These are phyloP conservation scores for Hycleus cichorii DNA, from an alignment of 1,140 invertebrate species.

Conservation along the genomic window DNA sequence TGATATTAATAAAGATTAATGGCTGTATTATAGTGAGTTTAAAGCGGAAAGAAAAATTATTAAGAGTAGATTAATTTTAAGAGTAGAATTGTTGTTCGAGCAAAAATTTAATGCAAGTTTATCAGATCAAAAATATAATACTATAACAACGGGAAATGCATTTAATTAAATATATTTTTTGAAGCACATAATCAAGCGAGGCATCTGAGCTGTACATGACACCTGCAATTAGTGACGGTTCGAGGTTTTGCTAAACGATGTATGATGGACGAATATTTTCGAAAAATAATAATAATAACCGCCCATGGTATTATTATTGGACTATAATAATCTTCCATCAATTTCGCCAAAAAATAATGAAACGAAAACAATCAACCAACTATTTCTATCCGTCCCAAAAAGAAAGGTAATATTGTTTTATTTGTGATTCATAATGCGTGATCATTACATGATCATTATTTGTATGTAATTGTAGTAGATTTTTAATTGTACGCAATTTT, in stretches of 20 bases:
- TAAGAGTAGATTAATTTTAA: too few relatives aligned
- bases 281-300: neutral
- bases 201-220: conserved; percentile 25
- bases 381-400: too few relatives aligned
- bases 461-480: conserved; percentile 2
- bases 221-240: conserved; percentile 35
- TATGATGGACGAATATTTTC: neutral
- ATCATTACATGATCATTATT: conserved; percentile 10
- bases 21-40: too few relatives aligned
- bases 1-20: too few relatives aligned
- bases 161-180: conserved; percentile 33
- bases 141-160: conserved; percentile 31
- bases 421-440: too few relatives aligned
- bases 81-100: too few relatives aligned
- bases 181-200: conserved; percentile 24
- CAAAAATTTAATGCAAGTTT: neutral
- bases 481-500: conserved; percentile 22
- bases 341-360: conserved; percentile 1
- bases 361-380: too few relatives aligned
- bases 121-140: conserved; percentile 29
- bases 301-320: too few relatives aligned
- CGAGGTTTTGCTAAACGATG: conserved; percentile 30
- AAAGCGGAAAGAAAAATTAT: too few relatives aligned
- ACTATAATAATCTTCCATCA: neutral
- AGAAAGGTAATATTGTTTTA: too few relatives aligned